These are phyloP conservation scores for Pachydiplax longipennis DNA, from an alignment of 2,888 invertebrate genomes.

Conservation along the genomic window DNA sequence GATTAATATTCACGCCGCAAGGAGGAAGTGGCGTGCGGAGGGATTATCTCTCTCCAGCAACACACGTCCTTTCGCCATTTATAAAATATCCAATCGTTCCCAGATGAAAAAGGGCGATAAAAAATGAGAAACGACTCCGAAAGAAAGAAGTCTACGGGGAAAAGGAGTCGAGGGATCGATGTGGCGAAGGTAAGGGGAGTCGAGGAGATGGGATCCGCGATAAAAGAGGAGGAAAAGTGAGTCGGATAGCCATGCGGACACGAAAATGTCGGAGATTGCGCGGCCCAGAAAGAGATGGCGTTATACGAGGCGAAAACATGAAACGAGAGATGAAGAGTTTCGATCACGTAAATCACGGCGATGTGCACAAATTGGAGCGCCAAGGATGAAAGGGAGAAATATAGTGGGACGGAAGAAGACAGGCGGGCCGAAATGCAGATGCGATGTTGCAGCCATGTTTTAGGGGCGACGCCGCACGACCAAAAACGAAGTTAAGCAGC, in stretches of 20 bases:
- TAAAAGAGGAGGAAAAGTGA: background rate
- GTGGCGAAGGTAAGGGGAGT: background rate
- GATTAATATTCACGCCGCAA: too few species aligned
- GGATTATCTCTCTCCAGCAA: too few species aligned
- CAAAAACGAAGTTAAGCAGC: too few species aligned
- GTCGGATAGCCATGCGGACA: background rate
- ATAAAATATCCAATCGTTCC: too few species aligned
- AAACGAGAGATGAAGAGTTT: background rate
- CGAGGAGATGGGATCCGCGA: background rate
- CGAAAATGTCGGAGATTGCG: too few species aligned
- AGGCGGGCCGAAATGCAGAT: background rate
- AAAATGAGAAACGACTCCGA: background rate
- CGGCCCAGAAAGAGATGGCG: too few species aligned
- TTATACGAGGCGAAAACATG: background rate
- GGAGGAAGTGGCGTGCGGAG: too few species aligned
- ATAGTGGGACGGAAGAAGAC: background rate
- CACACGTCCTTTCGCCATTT: too few species aligned
- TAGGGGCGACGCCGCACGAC: too few species aligned
- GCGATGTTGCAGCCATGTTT: too few species aligned
- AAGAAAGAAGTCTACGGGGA: background rate
- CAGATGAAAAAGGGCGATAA: background rate
- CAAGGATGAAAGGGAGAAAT: background rate
- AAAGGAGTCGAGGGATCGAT: background rate
- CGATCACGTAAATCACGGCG: background rate
- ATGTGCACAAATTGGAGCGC: background rate